phyloP scores from a whole-genome alignment of 2,113 vertebrate genomes.

The Vulpes vulpes region DNA sequence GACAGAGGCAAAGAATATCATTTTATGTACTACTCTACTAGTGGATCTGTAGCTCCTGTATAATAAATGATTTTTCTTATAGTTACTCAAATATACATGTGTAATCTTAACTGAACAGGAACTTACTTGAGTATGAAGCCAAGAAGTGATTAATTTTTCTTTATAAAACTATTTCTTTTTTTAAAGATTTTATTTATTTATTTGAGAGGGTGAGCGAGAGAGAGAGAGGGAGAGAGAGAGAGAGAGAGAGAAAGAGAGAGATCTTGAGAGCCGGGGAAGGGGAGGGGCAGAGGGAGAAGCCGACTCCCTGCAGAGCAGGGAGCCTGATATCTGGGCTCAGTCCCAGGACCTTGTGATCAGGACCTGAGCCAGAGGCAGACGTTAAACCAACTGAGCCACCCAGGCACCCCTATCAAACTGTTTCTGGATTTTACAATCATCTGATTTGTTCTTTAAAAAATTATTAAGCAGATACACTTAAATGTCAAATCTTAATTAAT shows the following conservation, averaged over 20 bases:
- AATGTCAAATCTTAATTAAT: neutral
- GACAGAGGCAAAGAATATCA: neutral
- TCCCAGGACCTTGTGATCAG: no score
- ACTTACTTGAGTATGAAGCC: neutral
- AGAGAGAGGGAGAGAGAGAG: no score
- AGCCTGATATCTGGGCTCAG: no score
- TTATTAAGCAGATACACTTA: neutral
- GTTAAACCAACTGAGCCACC: no score
- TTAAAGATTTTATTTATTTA: no score
- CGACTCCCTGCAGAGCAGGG: no score
- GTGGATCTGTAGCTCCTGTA: neutral
- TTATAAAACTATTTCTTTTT: neutral
- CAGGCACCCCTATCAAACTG: neutral
- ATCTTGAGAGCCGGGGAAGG: no score
- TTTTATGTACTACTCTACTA: neutral
- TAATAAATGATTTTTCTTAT: neutral
- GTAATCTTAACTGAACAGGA: conserved; percentile 16
- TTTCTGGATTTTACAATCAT: conserved; percentile 21
- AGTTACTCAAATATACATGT: neutral
- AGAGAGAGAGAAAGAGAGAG: no score
- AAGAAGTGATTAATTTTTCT: conserved; percentile 34
- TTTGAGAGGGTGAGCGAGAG: no score
- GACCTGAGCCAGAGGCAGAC: no score
- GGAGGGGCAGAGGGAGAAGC: no score
- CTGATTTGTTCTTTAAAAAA: conserved; percentile 30